Evolutionary conservation across 2,113 vertebrate genomes (phyloP).

Genomic region (Anhinga anhinga): DNA sequence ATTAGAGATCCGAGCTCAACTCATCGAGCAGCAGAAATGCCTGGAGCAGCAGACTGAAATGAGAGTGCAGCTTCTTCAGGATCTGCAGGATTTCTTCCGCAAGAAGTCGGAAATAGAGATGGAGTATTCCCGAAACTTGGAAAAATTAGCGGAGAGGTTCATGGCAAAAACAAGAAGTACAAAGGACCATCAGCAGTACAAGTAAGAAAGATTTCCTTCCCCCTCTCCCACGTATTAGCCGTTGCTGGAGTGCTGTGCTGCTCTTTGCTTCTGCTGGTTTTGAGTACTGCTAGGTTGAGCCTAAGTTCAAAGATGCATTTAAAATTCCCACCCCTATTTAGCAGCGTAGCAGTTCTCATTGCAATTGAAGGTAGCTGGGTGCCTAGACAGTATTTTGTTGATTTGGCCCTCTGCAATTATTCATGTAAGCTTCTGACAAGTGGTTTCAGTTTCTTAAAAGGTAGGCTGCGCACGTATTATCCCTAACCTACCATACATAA

Average conservation of each 20-base stretch:
- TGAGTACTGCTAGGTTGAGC: background rate
- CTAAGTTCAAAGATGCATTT: background rate
- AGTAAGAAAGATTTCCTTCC: conserved; percentile 75
- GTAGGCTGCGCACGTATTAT: background rate
- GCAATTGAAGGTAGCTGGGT: background rate
- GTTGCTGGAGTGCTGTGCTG: background rate
- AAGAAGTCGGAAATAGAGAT: conserved; percentile 98
- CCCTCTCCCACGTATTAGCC: accelerated
- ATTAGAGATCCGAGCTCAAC: conserved; percentile 94
- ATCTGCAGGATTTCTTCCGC: conserved; percentile 98
- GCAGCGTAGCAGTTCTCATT: background rate
- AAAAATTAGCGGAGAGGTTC: conserved; percentile 96
- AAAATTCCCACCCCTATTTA: background rate
- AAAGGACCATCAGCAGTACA: conserved; percentile 98
- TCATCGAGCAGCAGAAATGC: conserved; percentile 97
- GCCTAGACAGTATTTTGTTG: background rate
- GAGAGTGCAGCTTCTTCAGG: conserved; percentile 96
- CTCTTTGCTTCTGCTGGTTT: background rate
- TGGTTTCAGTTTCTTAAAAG: background rate
- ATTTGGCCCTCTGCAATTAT: background rate
- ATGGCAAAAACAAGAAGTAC: conserved; percentile 99
- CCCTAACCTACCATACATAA: background rate
- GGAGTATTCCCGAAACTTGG: conserved; percentile 95
- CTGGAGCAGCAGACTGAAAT: conserved; percentile 97
- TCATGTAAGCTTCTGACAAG: background rate